Evolutionary conservation across 2,113 vertebrate species (phyloP).

Genomic region (Peucedramus taeniatus): DNA sequence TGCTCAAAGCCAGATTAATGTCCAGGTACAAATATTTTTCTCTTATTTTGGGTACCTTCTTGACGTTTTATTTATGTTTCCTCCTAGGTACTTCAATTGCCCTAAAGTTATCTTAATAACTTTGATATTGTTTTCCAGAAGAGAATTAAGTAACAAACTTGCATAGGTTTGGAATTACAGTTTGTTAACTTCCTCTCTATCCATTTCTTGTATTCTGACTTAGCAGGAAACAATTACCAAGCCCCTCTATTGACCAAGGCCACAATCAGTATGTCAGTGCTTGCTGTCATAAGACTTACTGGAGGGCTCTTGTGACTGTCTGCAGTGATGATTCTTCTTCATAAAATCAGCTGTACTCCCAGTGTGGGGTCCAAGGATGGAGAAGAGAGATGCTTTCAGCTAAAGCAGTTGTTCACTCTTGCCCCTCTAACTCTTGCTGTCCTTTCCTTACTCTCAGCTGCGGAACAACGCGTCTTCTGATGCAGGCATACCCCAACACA

Average conservation of each 20-base stretch:
- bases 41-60: neutral
- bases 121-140: neutral
- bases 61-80: neutral
- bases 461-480: neutral
- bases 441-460: neutral
- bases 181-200: neutral
- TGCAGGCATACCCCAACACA: too few relatives aligned
- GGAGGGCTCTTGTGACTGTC: neutral
- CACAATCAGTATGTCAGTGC: neutral
- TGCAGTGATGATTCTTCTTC: neutral
- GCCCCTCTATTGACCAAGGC: neutral
- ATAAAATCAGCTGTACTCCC: neutral
- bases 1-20: neutral
- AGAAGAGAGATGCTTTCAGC: neutral
- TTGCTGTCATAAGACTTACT: neutral
- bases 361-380: too few relatives aligned
- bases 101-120: neutral
- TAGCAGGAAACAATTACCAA: neutral
- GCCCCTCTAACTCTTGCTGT: neutral
- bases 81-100: neutral
- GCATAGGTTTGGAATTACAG: neutral
- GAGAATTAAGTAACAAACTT: neutral
- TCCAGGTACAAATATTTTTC: neutral
- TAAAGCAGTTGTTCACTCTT: neutral
- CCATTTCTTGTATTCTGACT: neutral